Percentiles rank a stretch among this genome's conserved stretches.
These are phyloP conservation scores for Hedya salicella DNA, from an alignment of 2,888 invertebrate genomes.

Conservation along the genomic window DNA sequence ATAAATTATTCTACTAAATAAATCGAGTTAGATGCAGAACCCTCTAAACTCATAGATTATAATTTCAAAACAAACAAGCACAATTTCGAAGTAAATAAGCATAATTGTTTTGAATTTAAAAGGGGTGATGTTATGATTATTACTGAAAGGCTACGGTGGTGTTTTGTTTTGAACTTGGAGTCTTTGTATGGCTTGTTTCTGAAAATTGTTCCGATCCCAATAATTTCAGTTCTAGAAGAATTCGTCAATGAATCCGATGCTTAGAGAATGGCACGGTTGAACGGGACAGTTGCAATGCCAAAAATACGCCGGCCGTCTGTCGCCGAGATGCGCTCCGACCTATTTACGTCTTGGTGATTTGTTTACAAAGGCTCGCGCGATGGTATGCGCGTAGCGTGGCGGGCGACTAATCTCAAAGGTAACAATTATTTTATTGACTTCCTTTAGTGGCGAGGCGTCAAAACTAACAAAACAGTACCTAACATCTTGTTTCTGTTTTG, in stretches of 20 bases:
- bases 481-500: background rate
- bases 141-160: background rate
- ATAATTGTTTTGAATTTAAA: background rate
- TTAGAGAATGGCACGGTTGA: constrained; percentile 28
- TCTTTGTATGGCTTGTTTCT: too few species aligned
- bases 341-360: constrained; percentile 39
- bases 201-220: background rate
- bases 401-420: constrained; percentile 9
- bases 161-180: background rate
- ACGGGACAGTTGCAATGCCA: constrained; percentile 42
- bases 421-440: background rate
- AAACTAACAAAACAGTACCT: background rate
- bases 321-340: constrained; percentile 40
- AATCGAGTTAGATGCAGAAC: too few species aligned
- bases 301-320: constrained; percentile 42
- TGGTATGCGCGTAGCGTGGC: constrained; percentile 20
- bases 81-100: too few species aligned
- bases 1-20: too few species aligned
- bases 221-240: background rate
- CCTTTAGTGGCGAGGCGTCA: background rate
- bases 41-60: too few species aligned
- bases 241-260: constrained; percentile 15
- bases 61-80: too few species aligned
- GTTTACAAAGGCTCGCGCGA: constrained; percentile 38
- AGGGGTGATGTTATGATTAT: background rate